Evolutionary conservation across 2,888 invertebrate species (phyloP).

Genomic region (Imbricaverruca yamaguchii): DNA sequence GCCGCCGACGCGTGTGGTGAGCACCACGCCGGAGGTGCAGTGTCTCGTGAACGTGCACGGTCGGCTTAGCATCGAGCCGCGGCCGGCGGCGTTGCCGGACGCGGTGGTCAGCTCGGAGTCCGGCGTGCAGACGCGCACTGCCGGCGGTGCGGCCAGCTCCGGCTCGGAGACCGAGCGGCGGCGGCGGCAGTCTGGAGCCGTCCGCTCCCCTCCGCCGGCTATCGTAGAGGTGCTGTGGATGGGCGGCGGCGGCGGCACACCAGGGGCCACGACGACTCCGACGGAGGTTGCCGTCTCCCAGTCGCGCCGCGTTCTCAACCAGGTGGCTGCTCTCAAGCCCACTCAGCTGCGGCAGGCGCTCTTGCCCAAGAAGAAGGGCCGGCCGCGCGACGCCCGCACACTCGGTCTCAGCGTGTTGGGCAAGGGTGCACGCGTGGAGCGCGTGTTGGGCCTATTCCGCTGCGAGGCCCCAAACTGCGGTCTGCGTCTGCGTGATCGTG

Average conservation of each 20-base stretch:
- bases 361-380: not conserved
- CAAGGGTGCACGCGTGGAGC: not conserved
- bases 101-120: not conserved
- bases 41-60: slow-evolving; percentile 8
- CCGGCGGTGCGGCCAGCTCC: not conserved
- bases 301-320: not conserved
- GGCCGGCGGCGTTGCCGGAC: not conserved
- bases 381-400: not conserved
- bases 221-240: not conserved
- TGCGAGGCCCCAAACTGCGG: slow-evolving; percentile 53
- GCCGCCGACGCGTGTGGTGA: not conserved
- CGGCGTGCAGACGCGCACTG: not conserved
- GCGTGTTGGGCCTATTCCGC: slow-evolving; percentile 34
- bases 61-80: not conserved
- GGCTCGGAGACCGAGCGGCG: too few species aligned
- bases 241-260: not conserved
- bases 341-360: not conserved
- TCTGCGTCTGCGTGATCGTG: slow-evolving; percentile 50
- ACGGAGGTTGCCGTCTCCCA: not conserved
- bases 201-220: too few species aligned
- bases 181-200: too few species aligned
- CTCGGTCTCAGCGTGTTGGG: slow-evolving; percentile 2
- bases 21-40: not conserved
- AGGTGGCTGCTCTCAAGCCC: not conserved
- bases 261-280: not conserved